These are phyloP conservation scores for Bungarus multicinctus DNA, from an alignment of 2,113 vertebrate species.

Conservation along the genomic window DNA sequence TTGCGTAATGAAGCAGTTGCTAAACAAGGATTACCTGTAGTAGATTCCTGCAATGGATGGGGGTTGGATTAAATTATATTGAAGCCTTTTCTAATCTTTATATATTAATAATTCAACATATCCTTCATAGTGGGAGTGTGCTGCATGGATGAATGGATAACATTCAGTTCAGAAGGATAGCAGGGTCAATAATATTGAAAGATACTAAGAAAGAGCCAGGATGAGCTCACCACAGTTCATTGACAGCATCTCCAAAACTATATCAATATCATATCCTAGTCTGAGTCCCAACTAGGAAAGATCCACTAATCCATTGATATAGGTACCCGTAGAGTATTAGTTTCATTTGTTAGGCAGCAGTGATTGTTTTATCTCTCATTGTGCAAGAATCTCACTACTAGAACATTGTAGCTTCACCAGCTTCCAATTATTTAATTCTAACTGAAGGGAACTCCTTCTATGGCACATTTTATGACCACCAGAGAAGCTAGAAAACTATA, in stretches of 20 bases:
- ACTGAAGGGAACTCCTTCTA: not conserved
- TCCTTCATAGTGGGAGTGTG: not conserved
- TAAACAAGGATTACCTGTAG: not conserved
- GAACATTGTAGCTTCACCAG: not conserved
- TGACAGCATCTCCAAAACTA: not conserved
- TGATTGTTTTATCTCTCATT: not conserved
- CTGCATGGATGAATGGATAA: not conserved
- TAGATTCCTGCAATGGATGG: not conserved
- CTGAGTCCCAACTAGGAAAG: not conserved
- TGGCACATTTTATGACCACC: not conserved
- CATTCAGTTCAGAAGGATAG: not conserved
- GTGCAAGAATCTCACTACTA: not conserved
- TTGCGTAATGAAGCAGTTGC: not conserved
- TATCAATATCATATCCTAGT: not conserved
- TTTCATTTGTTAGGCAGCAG: not conserved
- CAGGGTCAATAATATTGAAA: not conserved
- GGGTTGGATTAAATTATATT: not conserved
- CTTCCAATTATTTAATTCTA: not conserved
- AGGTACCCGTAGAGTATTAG: not conserved
- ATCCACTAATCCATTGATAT: not conserved
- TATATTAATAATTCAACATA: not conserved
- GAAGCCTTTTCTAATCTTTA: not conserved
- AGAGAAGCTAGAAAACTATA: not conserved
- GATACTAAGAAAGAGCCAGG: not conserved
- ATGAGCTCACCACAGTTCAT: not conserved